Conservation (phyloP, 2,888 invertebrate species). For the Tipula lateralis region DNA sequence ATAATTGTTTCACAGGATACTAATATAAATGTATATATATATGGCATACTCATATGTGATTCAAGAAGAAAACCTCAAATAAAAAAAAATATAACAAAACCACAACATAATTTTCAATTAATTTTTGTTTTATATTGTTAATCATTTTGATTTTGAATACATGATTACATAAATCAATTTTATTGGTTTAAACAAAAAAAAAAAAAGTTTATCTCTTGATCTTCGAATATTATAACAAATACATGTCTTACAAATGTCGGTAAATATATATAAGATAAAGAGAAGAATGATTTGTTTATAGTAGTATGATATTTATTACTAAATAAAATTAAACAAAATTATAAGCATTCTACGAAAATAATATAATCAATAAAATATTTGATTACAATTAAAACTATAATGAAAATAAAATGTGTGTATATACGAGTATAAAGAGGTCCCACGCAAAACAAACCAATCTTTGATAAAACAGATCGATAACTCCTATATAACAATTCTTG, state of each 20-base stretch:
- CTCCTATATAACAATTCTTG: background rate
- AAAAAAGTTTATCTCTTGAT: background rate
- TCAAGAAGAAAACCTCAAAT: background rate
- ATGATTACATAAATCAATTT: conserved; percentile 24
- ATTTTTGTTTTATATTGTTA: conserved; percentile 24
- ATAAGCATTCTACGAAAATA: background rate
- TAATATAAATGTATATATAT: background rate
- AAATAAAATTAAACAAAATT: conserved; percentile 1
- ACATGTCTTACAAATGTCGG: conserved; percentile 13
- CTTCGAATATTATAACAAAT: conserved; percentile 19
- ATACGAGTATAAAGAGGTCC: background rate
- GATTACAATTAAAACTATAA: conserved; percentile 9
- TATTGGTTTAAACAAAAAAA: background rate
- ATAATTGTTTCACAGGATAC: conserved; percentile 24
- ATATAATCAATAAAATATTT: conserved; percentile 19
- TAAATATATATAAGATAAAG: background rate
- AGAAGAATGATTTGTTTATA: conserved; percentile 24
- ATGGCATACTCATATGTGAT: background rate
- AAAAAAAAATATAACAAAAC: background rate
- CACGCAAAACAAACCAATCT: background rate
- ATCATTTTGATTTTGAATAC: conserved; percentile 24
- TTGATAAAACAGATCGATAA: conserved; percentile 1
- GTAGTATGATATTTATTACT: conserved; percentile 15
- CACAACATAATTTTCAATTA: conserved; percentile 24
- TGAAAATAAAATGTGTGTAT: conserved; percentile 3